Conservation (phyloP, 2,888 invertebrate genomes). For the Orchesellides sinensis region DNA sequence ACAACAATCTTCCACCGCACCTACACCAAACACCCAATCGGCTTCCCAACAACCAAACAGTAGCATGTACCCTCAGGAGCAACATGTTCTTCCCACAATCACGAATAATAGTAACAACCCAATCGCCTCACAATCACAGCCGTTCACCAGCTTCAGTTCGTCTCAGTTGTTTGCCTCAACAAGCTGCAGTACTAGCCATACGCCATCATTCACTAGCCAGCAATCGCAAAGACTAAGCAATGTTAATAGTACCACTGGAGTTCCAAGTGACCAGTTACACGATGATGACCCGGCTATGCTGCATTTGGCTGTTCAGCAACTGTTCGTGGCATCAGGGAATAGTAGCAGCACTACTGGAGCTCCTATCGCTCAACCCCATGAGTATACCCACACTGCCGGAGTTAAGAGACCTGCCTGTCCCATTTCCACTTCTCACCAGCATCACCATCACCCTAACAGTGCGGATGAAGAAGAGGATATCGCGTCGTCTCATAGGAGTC, state of each 20-base stretch:
- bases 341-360: neutral
- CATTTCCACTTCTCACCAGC: neutral
- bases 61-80: neutral
- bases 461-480: slow-evolving; percentile 18
- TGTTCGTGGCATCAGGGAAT: slow-evolving; percentile 1
- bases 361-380: neutral
- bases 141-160: neutral
- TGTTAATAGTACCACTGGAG: too few relatives aligned
- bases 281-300: slow-evolving; percentile 28
- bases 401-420: slow-evolving; percentile 41
- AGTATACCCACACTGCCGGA: slow-evolving; percentile 18
- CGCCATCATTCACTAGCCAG: neutral
- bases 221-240: slow-evolving; percentile 2
- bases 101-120: neutral
- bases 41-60: neutral
- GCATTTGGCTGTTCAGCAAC: slow-evolving; percentile 39
- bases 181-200: neutral
- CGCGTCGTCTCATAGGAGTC: neutral
- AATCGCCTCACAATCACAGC: neutral
- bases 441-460: neutral
- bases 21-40: neutral
- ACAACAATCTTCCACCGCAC: too few relatives aligned
- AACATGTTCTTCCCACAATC: neutral
- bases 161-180: too few relatives aligned
- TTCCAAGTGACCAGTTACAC: too few relatives aligned